A percentile compares a stretch with the other conserved stretches of the same genome.
These are phyloP conservation scores for Tenodera sinensis DNA, from an alignment of 2,888 invertebrate species.

Conservation along the genomic window DNA sequence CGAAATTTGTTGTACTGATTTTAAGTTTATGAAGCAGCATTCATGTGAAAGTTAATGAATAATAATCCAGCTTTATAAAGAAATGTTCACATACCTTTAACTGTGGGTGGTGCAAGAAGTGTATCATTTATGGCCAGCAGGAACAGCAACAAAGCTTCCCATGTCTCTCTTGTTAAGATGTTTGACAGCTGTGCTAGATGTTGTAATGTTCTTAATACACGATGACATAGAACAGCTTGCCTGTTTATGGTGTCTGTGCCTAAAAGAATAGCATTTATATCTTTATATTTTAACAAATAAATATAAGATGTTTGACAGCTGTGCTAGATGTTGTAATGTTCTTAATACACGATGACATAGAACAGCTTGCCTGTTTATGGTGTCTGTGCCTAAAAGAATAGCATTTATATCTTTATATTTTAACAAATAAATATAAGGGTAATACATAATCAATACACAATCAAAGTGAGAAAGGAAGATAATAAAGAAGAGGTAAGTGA, in stretches of 20 bases:
- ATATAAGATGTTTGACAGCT: slow-evolving; percentile 39
- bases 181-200: slow-evolving; percentile 73
- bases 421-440: too few relatives aligned
- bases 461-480: too few relatives aligned
- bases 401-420: not conserved
- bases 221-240: slow-evolving; percentile 90
- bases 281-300: too few relatives aligned
- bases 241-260: slow-evolving; percentile 86
- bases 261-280: slow-evolving; percentile 39
- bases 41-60: not conserved
- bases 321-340: slow-evolving; percentile 75
- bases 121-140: slow-evolving; percentile 88
- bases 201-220: slow-evolving; percentile 81
- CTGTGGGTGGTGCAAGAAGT: slow-evolving; percentile 84
- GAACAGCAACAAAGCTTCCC: slow-evolving; percentile 85
- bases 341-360: slow-evolving; percentile 87
- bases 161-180: slow-evolving; percentile 77
- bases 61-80: not conserved
- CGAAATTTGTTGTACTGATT: too few relatives aligned
- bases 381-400: slow-evolving; percentile 67
- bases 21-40: too few relatives aligned
- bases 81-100: slow-evolving; percentile 56
- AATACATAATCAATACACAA: too few relatives aligned
- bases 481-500: too few relatives aligned
- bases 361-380: slow-evolving; percentile 89